Percentiles rank a stretch among this genome's conserved stretches.
Evolutionary conservation across 2,797 vertebrate genomes (phyloP).

Genomic region (Fundulus diaphanus): DNA sequence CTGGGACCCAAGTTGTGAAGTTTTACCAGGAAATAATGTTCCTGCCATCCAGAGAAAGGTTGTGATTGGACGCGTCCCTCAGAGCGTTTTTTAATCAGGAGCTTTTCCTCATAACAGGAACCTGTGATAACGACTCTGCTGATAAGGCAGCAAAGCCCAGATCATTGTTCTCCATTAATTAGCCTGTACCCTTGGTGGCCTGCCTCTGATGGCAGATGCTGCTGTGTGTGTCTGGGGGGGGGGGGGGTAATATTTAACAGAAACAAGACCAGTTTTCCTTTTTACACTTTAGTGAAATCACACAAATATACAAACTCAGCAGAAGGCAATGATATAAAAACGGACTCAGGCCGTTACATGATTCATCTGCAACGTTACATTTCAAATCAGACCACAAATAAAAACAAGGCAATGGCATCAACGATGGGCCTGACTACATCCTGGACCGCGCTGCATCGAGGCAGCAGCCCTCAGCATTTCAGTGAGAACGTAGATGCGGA

Average conservation of each 20-base stretch:
- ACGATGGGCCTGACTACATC: conserved; percentile 67
- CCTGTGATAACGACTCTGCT: conserved; percentile 39
- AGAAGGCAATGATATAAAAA: conserved; percentile 78
- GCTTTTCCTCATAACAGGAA: conserved; percentile 40
- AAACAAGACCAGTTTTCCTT: conserved; percentile 33
- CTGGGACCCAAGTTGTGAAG: too few relatives aligned
- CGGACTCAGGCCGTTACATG: conserved; percentile 76
- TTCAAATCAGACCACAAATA: conserved; percentile 63
- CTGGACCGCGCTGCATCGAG: conserved; percentile 58
- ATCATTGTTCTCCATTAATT: conserved; percentile 67
- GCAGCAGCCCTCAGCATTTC: conserved; percentile 40
- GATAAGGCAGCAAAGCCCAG: conserved; percentile 38
- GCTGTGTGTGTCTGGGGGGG: not conserved
- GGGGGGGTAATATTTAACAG: not conserved
- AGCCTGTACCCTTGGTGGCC: conserved; percentile 47
- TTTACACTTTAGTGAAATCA: conserved; percentile 81
- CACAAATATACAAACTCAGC: conserved; percentile 80
- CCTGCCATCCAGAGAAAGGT: too few relatives aligned
- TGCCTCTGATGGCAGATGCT: conserved; percentile 1
- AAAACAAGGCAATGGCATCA: conserved; percentile 76
- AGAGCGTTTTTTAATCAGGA: not conserved
- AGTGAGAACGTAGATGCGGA: conserved; percentile 16
- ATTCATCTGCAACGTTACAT: conserved; percentile 66
- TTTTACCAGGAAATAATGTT: too few relatives aligned
- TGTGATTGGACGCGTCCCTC: too few relatives aligned